Conservation (phyloP, 2,113 vertebrate genomes). For the Heterocephalus glaber region DNA sequence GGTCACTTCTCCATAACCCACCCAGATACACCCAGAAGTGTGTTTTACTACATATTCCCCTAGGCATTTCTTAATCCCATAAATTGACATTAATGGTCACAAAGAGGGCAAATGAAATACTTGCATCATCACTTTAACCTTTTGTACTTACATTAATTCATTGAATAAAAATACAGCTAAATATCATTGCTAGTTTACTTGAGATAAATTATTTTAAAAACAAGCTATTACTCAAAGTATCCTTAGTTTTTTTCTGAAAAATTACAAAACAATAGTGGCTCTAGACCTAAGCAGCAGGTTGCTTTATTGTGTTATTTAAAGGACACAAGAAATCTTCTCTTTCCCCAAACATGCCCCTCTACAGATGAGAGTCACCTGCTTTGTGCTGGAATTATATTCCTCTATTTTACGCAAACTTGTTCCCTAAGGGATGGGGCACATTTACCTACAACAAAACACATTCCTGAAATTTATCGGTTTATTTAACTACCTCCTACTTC, state of each 20-base stretch:
- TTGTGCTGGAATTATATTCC: neutral
- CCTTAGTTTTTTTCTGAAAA: neutral
- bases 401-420: neutral
- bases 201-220: neutral
- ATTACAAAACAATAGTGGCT: neutral
- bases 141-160: neutral
- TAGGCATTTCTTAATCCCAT: neutral
- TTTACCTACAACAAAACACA: neutral
- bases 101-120: neutral
- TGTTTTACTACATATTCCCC: neutral
- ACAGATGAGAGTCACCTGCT: neutral
- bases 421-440: neutral
- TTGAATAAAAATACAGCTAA: neutral
- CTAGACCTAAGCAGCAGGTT: neutral
- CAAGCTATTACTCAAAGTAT: neutral
- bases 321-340: neutral
- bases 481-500: neutral
- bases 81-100: neutral
- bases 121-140: neutral
- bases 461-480: neutral
- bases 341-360: neutral
- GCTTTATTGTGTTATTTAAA: slow-evolving; percentile 4
- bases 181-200: neutral
- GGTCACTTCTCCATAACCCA: neutral
- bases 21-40: neutral